Base-by-base conservation (phyloP, 2,113 vertebrate genomes). In the Oryzias celebensis region DNA sequence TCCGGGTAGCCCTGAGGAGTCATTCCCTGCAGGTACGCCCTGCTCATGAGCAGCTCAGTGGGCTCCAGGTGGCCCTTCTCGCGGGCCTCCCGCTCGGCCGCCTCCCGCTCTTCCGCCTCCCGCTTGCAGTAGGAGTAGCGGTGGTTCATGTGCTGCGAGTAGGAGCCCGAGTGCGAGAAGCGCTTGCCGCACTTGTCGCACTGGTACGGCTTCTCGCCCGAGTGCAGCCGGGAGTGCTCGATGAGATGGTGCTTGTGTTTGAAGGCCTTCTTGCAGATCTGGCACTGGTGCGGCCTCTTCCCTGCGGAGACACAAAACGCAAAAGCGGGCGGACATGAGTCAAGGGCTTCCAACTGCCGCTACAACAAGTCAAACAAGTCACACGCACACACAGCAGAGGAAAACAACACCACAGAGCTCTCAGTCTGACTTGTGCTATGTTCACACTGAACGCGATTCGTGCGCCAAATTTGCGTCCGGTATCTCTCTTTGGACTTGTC, bases 231-330 rank as follows among this genome's bases (percentile, higher is more conserved):
- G 43, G 96, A 98, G 92, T 99, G 97, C 90, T 99, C 97, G 22
- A 99, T 99, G 87, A 99, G 94, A 91, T 99, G 97, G 80, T 99
- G 97, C 90, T 99, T 99, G 94, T 99, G 97, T 94, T 99, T 99
- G 75, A 99, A 99, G 24, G 97, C 97, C 87, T 99, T 99, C 94
- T 99, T 99, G 93, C 97, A 99, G 90, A 99, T 98, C 92, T 98
- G 96, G 91, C 97, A 99, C 91, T 99, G 97, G 87, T 99, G 97
- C 51, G 97, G 97, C 90, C 97, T 93, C 90, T 99, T 99, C 90
- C 97, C 97, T 99, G 92, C 1, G 0, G 83, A 89, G 74, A 86
- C 85, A 90, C 90, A 78, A 91, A 90, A 87, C 80, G 72, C 45
- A 88, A 12, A 85, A 53, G 8, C 12, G 4, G 17, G 14, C 6